phyloP scores from a whole-genome alignment of 2,888 invertebrate species.

The Pristionchus mayeri region DNA sequence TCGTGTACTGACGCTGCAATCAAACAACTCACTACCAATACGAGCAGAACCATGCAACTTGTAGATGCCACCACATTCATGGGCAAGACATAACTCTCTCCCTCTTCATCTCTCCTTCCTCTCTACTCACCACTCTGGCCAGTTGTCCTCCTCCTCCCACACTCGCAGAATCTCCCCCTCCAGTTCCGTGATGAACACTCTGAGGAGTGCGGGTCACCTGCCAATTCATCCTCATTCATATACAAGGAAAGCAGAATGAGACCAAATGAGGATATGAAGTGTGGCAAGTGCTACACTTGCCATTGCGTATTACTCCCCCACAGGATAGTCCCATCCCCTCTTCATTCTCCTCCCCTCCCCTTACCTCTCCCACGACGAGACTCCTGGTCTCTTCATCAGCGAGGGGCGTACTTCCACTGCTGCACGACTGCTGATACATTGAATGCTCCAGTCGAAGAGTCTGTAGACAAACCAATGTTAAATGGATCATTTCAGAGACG shows the following conservation, averaged over 20 bases:
- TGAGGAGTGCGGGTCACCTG: slow-evolving; percentile 32
- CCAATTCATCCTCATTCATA: not conserved
- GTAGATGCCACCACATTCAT: no score
- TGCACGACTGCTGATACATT: slow-evolving; percentile 63
- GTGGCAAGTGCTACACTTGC: no score
- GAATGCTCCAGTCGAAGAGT: slow-evolving; percentile 58
- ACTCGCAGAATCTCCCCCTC: slow-evolving; percentile 4
- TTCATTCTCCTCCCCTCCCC: not conserved
- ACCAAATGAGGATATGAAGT: no score
- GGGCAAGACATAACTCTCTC: no score
- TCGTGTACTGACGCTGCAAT: slow-evolving; percentile 44
- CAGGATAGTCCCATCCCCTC: not conserved
- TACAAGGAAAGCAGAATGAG: not conserved
- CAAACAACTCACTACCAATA: not conserved
- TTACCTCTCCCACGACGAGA: slow-evolving; percentile 51
- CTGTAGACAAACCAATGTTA: slow-evolving; percentile 46
- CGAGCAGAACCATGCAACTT: no score
- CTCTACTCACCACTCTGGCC: slow-evolving; percentile 37
- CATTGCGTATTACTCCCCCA: no score
- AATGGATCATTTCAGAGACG: no score
- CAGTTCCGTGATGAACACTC: not conserved
- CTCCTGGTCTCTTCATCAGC: slow-evolving; percentile 57
- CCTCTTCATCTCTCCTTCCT: not conserved
- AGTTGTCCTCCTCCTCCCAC: slow-evolving; percentile 40
- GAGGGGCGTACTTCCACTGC: slow-evolving; percentile 65